phyloP scores from a whole-genome alignment of 2,888 invertebrate genomes.

The Yponomeuta sedellus region DNA sequence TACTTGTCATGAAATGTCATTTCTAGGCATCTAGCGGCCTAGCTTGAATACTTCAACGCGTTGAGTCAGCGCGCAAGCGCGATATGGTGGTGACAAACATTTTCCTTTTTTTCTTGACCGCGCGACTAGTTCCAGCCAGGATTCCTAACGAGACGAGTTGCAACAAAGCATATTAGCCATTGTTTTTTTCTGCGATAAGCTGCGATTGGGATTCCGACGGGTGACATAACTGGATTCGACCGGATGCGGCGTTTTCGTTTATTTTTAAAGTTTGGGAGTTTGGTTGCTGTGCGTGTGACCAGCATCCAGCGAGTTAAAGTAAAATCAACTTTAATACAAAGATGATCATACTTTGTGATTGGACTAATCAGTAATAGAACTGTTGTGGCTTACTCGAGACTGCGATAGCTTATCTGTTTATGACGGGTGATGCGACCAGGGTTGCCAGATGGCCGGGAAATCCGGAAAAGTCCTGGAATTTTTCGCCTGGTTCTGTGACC shows the following conservation, averaged over 20 bases:
- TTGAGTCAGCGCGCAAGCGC: neutral
- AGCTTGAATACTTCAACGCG: neutral
- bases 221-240: slow-evolving; percentile 3
- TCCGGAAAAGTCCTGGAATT: slow-evolving; percentile 4
- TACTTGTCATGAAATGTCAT: no score
- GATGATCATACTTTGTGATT: neutral
- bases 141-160: slow-evolving; percentile 26
- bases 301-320: neutral
- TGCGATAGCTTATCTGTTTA: no score
- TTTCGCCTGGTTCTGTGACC: neutral
- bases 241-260: neutral
- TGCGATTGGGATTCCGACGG: neutral
- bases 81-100: neutral
- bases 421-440: neutral
- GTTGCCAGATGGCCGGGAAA: slow-evolving; percentile 1
- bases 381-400: no score
- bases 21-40: no score
- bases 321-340: neutral
- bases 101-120: slow-evolving; percentile 27
- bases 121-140: slow-evolving; percentile 50
- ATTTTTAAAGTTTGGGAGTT: neutral
- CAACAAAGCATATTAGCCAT: neutral
- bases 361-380: no score
- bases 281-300: neutral
- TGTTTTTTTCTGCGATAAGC: neutral